phyloP scores from a whole-genome alignment of 1,140 invertebrate species.

The Varroa destructor region DNA sequence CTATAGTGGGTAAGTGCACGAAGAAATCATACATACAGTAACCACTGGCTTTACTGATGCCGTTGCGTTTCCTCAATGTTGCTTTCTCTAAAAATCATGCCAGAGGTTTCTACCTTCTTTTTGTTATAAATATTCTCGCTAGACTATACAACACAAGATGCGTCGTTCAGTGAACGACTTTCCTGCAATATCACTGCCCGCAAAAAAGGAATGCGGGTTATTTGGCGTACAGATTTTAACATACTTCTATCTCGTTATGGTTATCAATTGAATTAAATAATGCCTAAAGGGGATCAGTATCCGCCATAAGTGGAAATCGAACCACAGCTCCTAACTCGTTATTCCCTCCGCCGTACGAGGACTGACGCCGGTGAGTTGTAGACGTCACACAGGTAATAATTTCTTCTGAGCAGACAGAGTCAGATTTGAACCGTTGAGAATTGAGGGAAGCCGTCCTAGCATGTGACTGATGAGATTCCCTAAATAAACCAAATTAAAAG shows the following conservation, averaged over 20 bases:
- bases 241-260: background rate
- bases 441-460: background rate
- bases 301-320: slow-evolving; percentile 16
- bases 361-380: slow-evolving; percentile 15
- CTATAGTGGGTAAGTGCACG: too few species aligned
- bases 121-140: too few species aligned
- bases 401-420: slow-evolving; percentile 15
- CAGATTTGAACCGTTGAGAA: background rate
- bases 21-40: too few species aligned
- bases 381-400: slow-evolving; percentile 5
- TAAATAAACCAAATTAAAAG: background rate
- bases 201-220: too few species aligned
- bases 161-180: too few species aligned
- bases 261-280: background rate
- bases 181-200: too few species aligned
- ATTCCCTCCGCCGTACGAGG: slow-evolving; percentile 3
- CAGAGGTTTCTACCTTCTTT: too few species aligned
- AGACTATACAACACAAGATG: too few species aligned
- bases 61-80: too few species aligned
- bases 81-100: too few species aligned
- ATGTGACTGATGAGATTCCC: slow-evolving; percentile 3
- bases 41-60: too few species aligned
- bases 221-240: too few species aligned
- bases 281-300: slow-evolving; percentile 15
- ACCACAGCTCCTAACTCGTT: background rate